Conservation (phyloP, 1,140 invertebrate species). For the Drepana arcuata region DNA sequence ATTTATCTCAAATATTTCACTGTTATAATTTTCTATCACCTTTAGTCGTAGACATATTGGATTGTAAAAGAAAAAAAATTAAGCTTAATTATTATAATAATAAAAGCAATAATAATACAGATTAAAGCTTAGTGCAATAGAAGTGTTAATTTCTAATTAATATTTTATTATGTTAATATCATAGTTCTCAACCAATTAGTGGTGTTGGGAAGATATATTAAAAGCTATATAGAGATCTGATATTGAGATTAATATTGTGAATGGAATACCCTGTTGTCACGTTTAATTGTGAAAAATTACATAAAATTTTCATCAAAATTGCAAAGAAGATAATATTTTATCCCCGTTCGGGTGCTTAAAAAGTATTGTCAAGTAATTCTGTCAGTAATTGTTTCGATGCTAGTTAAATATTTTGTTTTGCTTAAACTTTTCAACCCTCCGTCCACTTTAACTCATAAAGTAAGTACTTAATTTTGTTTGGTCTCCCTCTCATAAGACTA, state of each 20-base stretch:
- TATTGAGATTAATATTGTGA: slow-evolving; percentile 55
- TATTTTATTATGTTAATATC: slow-evolving; percentile 53
- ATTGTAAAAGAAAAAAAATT: no score
- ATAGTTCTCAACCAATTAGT: slow-evolving; percentile 29
- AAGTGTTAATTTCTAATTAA: slow-evolving; percentile 55
- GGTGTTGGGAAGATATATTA: slow-evolving; percentile 30
- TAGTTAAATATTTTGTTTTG: no score
- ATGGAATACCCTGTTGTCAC: slow-evolving; percentile 31
- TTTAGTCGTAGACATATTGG: no score
- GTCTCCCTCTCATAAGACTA: slow-evolving; percentile 30
- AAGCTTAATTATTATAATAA: no score
- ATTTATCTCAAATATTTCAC: no score
- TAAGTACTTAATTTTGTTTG: slow-evolving; percentile 63
- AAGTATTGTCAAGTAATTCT: no score
- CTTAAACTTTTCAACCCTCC: no score
- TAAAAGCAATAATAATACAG: slow-evolving; percentile 53
- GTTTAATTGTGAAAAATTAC: slow-evolving; percentile 27
- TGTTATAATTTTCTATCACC: no score
- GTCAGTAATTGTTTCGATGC: no score
- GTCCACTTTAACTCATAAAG: slow-evolving; percentile 55
- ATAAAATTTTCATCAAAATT: slow-evolving; percentile 21
- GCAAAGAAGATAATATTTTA: slow-evolving; percentile 7
- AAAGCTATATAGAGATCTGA: slow-evolving; percentile 56
- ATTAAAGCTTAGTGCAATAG: slow-evolving; percentile 61
- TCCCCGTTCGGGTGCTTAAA: no score